Conservation (phyloP, 2,888 invertebrate genomes). For the Lasioglossum vierecki region DNA sequence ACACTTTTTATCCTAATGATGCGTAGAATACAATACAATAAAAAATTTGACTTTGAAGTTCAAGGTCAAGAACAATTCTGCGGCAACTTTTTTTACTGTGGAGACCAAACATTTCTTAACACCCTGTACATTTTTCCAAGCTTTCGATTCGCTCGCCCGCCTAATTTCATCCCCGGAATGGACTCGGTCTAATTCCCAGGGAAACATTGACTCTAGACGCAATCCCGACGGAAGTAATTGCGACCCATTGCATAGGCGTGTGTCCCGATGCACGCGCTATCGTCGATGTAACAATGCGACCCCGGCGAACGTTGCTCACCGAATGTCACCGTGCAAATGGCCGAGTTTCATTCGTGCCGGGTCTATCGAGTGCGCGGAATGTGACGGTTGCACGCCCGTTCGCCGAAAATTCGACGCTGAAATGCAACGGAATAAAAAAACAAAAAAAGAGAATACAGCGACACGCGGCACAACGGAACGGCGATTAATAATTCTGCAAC, state of each 20-base stretch:
- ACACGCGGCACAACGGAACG: slow-evolving; percentile 48
- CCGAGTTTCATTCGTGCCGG: slow-evolving; percentile 64
- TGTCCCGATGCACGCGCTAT: slow-evolving; percentile 63
- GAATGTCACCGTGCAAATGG: slow-evolving; percentile 62
- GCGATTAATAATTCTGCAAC: slow-evolving; percentile 70
- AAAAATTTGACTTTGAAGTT: too few species aligned
- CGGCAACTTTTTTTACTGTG: too few species aligned
- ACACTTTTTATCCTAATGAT: too few species aligned
- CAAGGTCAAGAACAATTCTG: too few species aligned
- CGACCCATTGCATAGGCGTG: slow-evolving; percentile 33
- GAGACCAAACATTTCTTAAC: too few species aligned
- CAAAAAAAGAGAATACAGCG: slow-evolving; percentile 25
- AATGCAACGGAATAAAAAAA: slow-evolving; percentile 40
- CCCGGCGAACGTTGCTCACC: slow-evolving; percentile 59
- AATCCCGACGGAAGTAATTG: slow-evolving; percentile 60
- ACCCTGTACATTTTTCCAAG: not conserved
- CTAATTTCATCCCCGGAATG: slow-evolving; percentile 21
- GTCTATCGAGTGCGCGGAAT: slow-evolving; percentile 69
- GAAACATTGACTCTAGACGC: slow-evolving; percentile 16
- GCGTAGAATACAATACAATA: too few species aligned
- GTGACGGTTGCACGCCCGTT: slow-evolving; percentile 51
- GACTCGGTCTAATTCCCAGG: slow-evolving; percentile 42
- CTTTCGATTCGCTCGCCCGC: not conserved
- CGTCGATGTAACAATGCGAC: slow-evolving; percentile 78
- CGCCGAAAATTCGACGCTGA: slow-evolving; percentile 46